Base-by-base conservation (phyloP, 2,888 invertebrate species). In the Nemapogon koenigi region DNA sequence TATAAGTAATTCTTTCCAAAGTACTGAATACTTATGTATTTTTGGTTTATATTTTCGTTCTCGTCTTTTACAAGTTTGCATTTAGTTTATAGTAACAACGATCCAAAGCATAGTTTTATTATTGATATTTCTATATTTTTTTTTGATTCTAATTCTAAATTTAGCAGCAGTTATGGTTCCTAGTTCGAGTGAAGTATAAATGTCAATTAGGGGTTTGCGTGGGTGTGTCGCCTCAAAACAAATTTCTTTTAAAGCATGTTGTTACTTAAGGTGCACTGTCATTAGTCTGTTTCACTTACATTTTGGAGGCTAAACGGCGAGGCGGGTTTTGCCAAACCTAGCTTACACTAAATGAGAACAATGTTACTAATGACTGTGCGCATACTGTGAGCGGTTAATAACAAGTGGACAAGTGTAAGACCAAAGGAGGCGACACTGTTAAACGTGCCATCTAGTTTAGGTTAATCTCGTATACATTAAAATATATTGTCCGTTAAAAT, bases 391-490 rank as follows among this genome's bases (percentile, higher is more conserved):
- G n/a, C n/a, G n/a, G n/a, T n/a, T n/a, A n/a, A n/a, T n/a, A n/a
- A n/a, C n/a, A n/a, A n/a, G n/a, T n/a, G n/a, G n/a, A n/a, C n/a
- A n/a, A n/a, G 28, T 28, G 8, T n/a, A 57, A 57, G 75, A 73
- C 72, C 73, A 71, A 73, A 71, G 65, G 73, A 63, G 76, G 75
- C 78, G 76, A 71, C 79, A 76, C 76, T 65, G 61, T 61, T 63
- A 60, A 68, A 78, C 76, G 80, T 81, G 80, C 80, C 79, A 81
- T 80, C 78, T 79, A 79, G 78, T 78, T 78, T 80, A 81, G 79
- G 79, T 78, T 79, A 78, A 78, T 71, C 73, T 76, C 73, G 76
- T 78, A 78, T 79, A 79, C 78, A 79, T 76, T 76, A 76, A 75
- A 79, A 75, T 76, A 78, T 79, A 79, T 78, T 79, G 78, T 79